Evolutionary conservation across 2,888 invertebrate genomes (phyloP), one percentile per base, ranked within the genome.

Genomic region (Plagodis dolabraria): DNA sequence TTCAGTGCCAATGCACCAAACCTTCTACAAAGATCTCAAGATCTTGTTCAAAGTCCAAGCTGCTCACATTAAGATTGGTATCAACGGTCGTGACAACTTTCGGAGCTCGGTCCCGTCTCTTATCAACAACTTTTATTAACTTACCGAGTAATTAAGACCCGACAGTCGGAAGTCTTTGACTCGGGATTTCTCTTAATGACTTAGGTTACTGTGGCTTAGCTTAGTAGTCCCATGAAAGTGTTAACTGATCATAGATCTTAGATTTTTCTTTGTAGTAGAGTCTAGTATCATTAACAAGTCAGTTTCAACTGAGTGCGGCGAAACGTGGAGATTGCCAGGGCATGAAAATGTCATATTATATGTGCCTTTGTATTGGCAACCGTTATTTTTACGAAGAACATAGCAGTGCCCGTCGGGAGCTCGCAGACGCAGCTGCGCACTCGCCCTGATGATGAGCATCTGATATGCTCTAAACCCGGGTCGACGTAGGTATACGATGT

Each of bases 51-150:
- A 9, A 43, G 36, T 38, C 53, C 33, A 57, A 56, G 43, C 44
- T 53, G 6, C 47, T 57, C 50, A 60, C 60, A 66, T 69, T 67
- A 71, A 70, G 73, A 74, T 74, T 53, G 45, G 56, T 70, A 76
- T 75, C 75, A 38, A 6, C 11, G 33, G 51, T 67, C 67, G 65
- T 75, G 66, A 71, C 71, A 71, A 72, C 65, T 71, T 62, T 47
- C 63, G 47, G 57, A 60, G 63, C 62, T 40, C 40, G 64, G 42
- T 54, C 57, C 64, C 63, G 62, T 52, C 50, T 60, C 64, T 76
- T 77, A 77, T 77, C 77, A 73, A 57, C 64, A 63, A 77, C 71
- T 77, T 76, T 77, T 61, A 61, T 56, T 49, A 53, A 61, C 46
- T 61, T 57, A 53, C 53, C 48, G 48, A 52, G 55, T 56, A 53